These are phyloP conservation scores for Chanos chanos DNA, from an alignment of 2,797 vertebrate genomes.

Conservation along the genomic window DNA sequence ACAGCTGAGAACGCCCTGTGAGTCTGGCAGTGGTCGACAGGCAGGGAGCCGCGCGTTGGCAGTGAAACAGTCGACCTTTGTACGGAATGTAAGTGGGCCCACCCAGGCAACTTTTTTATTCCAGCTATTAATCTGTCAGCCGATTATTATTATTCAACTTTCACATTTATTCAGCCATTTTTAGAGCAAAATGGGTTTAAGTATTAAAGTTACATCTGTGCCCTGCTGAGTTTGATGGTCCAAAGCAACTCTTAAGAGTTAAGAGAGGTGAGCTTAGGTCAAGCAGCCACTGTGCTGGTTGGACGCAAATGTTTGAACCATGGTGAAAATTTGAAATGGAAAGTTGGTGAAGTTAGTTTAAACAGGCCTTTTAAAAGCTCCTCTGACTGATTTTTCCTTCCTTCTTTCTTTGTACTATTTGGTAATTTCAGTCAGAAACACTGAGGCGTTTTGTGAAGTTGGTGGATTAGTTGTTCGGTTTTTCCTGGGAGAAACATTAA, in stretches of 20 bases:
- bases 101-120: conserved; percentile 35
- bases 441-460: no score
- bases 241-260: neutral
- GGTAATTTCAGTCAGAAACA: no score
- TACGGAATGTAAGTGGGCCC: conserved; percentile 77
- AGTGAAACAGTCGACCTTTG: conserved; percentile 79
- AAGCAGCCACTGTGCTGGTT: neutral
- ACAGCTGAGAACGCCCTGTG: no score
- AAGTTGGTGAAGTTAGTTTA: no score
- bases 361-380: no score
- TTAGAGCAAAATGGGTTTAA: conserved; percentile 23
- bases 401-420: no score
- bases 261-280: neutral
- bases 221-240: conserved; percentile 2
- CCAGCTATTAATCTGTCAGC: conserved; percentile 39
- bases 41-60: conserved; percentile 71
- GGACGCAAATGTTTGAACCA: neutral
- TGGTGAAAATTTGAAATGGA: no score
- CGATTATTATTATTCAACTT: conserved; percentile 37
- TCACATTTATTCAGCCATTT: conserved; percentile 34
- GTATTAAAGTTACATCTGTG: conserved; percentile 16
- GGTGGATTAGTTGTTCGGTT: no score
- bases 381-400: no score
- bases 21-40: conserved; percentile 73
- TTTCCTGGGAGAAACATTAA: no score